phyloP scores from a whole-genome alignment of 1,140 invertebrate genomes.

The Campoletis sonorensis region DNA sequence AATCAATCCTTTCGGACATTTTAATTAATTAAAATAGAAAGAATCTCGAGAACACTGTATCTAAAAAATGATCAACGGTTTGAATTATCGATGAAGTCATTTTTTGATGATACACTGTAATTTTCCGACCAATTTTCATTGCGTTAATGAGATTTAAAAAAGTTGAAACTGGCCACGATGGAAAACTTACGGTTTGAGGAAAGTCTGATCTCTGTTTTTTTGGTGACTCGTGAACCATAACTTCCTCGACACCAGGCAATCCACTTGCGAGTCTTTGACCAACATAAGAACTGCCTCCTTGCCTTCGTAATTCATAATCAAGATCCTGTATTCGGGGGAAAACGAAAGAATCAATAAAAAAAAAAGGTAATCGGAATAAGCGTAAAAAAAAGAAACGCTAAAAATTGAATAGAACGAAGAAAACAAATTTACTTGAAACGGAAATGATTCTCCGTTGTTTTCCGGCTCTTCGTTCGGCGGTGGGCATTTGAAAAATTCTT shows the following conservation, averaged over 20 bases:
- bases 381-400: constrained; percentile 44
- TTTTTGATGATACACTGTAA: too few species aligned
- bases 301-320: constrained; percentile 88
- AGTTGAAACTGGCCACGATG: not conserved
- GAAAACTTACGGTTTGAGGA: constrained; percentile 55
- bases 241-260: constrained; percentile 71
- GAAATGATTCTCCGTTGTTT: constrained; percentile 69
- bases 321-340: constrained; percentile 79
- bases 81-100: too few species aligned
- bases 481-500: constrained; percentile 93
- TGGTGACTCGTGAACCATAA: constrained; percentile 75
- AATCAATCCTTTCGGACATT: too few species aligned
- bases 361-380: constrained; percentile 23
- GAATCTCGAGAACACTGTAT: too few species aligned
- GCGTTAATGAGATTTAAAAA: not conserved
- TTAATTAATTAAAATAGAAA: too few species aligned
- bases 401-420: too few species aligned
- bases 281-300: constrained; percentile 86
- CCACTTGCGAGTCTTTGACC: constrained; percentile 86
- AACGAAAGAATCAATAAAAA: constrained; percentile 50
- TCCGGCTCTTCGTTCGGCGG: constrained; percentile 79
- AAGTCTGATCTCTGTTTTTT: constrained; percentile 72
- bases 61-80: too few species aligned
- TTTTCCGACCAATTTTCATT: not conserved
- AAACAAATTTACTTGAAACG: constrained; percentile 75